These are phyloP conservation scores for Erithacus rubecula DNA, from an alignment of 2,797 vertebrate species.

Conservation along the genomic window DNA sequence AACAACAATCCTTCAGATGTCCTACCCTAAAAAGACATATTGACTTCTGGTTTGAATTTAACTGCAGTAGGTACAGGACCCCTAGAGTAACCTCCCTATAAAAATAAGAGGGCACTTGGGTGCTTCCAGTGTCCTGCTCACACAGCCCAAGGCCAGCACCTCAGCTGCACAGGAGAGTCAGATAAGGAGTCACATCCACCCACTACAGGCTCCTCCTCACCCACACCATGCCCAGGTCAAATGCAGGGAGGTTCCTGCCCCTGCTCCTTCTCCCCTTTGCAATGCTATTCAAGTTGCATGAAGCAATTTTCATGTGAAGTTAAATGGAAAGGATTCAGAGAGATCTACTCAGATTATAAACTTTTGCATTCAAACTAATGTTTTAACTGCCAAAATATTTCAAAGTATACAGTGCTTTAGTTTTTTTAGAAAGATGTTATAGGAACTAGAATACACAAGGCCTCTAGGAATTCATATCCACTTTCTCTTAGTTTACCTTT, in stretches of 20 bases:
- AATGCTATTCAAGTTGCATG: background rate
- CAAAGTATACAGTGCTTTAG: background rate
- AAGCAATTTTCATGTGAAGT: background rate
- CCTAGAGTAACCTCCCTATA: background rate
- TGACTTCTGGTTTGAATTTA: background rate
- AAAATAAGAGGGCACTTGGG: background rate
- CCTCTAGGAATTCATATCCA: conserved; percentile 9
- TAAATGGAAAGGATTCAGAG: background rate
- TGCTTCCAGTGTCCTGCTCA: background rate
- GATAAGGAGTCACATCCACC: background rate
- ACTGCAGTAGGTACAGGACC: background rate
- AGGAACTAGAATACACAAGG: background rate
- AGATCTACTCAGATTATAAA: background rate
- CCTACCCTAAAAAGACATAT: background rate
- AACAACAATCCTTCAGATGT: background rate
- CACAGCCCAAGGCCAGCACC: background rate
- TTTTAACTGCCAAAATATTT: background rate
- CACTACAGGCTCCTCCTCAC: background rate
- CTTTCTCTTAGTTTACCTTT: conserved; percentile 8
- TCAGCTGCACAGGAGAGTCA: background rate
- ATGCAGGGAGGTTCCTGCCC: background rate
- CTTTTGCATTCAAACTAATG: background rate
- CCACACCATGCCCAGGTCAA: background rate
- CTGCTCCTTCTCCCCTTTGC: background rate
- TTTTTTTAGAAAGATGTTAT: background rate